phyloP scores from a whole-genome alignment of 2,888 invertebrate species.

The Gastrophysa polygoni region DNA sequence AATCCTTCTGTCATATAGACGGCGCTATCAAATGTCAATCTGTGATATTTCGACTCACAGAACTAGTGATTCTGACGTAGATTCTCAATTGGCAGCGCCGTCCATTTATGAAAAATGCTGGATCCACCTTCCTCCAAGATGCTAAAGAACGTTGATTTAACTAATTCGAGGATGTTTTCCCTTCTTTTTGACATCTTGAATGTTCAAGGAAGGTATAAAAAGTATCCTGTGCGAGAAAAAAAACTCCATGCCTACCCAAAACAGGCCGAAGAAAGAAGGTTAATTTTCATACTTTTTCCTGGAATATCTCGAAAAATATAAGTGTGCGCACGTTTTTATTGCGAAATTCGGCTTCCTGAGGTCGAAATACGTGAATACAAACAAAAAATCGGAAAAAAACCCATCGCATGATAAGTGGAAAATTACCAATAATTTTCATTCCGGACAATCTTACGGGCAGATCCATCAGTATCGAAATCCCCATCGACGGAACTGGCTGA shows the following conservation, averaged over 20 bases:
- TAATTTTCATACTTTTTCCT: background rate
- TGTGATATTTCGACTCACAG: too few species aligned
- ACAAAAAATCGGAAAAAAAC: background rate
- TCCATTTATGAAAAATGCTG: too few species aligned
- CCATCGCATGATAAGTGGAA: slow-evolving; percentile 1
- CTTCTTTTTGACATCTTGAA: background rate
- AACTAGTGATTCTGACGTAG: too few species aligned
- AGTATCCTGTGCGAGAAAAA: too few species aligned
- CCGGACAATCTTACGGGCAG: slow-evolving; percentile 15
- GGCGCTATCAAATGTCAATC: too few species aligned
- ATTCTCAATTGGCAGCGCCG: too few species aligned
- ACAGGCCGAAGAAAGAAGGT: background rate
- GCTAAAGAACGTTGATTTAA: too few species aligned
- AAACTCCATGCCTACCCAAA: too few species aligned
- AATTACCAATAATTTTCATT: background rate
- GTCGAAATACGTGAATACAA: background rate
- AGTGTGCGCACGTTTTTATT: background rate
- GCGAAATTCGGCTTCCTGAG: background rate
- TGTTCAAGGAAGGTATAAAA: background rate
- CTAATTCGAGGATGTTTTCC: too few species aligned
- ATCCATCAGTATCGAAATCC: slow-evolving; percentile 36
- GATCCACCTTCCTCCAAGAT: too few species aligned
- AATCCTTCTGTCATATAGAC: too few species aligned
- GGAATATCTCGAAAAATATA: background rate
- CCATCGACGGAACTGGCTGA: slow-evolving; percentile 37